Percentiles rank a stretch among this genome's conserved stretches.
phyloP scores from a whole-genome alignment of 2,113 vertebrate species.

The Okapia johnstoni region DNA sequence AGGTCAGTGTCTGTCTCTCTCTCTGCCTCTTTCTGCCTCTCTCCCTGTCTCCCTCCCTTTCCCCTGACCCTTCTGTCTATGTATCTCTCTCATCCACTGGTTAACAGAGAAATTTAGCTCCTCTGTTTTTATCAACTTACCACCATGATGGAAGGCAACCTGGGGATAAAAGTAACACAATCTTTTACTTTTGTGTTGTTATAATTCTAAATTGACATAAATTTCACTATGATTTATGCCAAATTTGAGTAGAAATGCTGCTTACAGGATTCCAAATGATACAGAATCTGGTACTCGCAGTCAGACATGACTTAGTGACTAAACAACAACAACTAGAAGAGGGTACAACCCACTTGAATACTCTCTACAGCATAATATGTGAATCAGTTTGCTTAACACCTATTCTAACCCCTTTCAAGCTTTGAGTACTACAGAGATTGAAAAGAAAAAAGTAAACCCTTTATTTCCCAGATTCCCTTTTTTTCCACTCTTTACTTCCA shows the following conservation, averaged over 20 bases:
- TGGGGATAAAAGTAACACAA: not conserved
- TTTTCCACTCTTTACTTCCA: not conserved
- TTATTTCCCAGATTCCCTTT: not conserved
- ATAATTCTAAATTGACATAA: not conserved
- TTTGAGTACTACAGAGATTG: not conserved
- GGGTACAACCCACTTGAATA: not conserved
- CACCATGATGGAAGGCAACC: not conserved
- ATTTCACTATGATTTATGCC: not conserved
- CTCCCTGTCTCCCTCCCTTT: not conserved
- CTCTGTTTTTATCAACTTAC: not conserved
- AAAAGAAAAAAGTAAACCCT: not conserved
- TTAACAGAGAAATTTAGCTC: not conserved
- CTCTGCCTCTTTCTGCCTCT: not conserved
- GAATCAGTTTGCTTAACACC: not conserved
- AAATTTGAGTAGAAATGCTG: conserved; percentile 33
- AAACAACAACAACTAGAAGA: not conserved
- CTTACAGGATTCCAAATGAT: not conserved
- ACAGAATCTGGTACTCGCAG: not conserved
- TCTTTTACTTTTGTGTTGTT: not conserved
- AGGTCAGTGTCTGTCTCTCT: not conserved
- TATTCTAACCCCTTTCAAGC: not conserved
- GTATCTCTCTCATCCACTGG: not conserved
- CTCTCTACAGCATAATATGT: not conserved
- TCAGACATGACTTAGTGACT: not conserved
- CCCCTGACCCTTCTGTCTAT: not conserved